Evolutionary conservation across 92 coral and sea anemone genomes (phyloP), one percentile per base, ranked within the genome.

Genomic region (Parazoanthus atlanticus): DNA sequence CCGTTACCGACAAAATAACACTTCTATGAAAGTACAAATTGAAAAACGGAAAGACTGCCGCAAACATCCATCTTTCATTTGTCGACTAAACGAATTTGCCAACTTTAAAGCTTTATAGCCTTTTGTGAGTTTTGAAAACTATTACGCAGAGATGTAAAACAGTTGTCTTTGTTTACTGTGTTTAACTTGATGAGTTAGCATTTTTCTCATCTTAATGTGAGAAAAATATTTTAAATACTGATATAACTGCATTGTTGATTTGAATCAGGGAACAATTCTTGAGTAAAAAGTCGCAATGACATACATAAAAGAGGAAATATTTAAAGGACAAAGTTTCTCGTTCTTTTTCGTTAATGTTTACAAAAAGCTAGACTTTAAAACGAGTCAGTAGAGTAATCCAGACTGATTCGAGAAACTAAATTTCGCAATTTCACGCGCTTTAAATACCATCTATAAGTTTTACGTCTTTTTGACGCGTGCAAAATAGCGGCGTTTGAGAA

Each of bases 401-500:
- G 66, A 78, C 33, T 31, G 25, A 9, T 1, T 33, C 32, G 21
- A 82, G 9, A 34, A 64, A 36, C 34, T 64, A 5, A n/a, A 43
- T 84, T 70, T 84, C 87, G 87, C 87, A 84, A 84, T 16, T 41
- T 9, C 58, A 69, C 64, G 77, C 32, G 49, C 16, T 47, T 66
- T 82, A n/a, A 69, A 81, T 34, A 23, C 43, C 67, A 28, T 33
- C 31, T 9, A 9, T 47, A 47, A 46, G 64, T 26, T 78, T 78
- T 78, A 78, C 82, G 82, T 26, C 34, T n/a, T 78, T 47, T 17
- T 47, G 82, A 52, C 82, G 82, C 82, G 82, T 78, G 82, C 38
- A 23, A 78, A 30, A 78, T 46, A 13, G 70, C 81, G 36, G 69
- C 43, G 67, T 38, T 40, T 56, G 58, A 79, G 36, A 86, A 46